phyloP scores from a whole-genome alignment of 2,797 vertebrate genomes.

The Nothura maculosa region DNA sequence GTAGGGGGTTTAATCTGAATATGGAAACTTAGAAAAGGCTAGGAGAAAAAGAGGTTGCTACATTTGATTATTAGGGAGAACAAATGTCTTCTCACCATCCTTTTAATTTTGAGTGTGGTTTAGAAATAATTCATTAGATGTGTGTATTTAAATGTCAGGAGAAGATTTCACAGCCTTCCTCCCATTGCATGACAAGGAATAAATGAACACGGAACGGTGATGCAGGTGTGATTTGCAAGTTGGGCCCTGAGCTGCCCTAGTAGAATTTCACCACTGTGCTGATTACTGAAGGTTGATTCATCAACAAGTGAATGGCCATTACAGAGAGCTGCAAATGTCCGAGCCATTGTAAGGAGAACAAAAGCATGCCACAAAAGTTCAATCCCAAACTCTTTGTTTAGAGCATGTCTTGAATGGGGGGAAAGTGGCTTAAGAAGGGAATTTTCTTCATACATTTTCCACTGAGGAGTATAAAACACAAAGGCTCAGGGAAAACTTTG shows the following conservation, averaged over 20 bases:
- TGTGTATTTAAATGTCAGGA: constrained; percentile 7
- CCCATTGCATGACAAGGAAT: background rate
- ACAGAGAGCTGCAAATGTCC: constrained; percentile 13
- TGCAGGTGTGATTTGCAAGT: constrained; percentile 14
- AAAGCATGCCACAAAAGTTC: background rate
- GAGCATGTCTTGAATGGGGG: background rate
- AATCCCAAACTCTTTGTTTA: background rate
- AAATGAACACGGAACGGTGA: constrained; percentile 15
- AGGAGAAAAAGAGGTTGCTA: background rate
- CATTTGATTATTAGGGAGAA: constrained; percentile 40
- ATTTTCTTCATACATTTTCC: constrained; percentile 4
- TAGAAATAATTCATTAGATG: constrained; percentile 31
- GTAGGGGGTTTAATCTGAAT: background rate
- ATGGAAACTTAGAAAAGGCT: background rate
- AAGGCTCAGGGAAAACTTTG: background rate
- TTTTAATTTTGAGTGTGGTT: constrained; percentile 39
- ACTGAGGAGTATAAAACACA: background rate
- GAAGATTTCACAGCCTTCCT: constrained; percentile 17
- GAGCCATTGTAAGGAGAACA: background rate
- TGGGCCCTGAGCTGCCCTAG: background rate
- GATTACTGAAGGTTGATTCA: constrained; percentile 1
- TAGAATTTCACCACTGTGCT: background rate
- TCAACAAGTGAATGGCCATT: background rate
- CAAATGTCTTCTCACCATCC: background rate
- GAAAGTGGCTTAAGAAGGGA: background rate